Percentiles rank a stretch among this genome's conserved stretches.
phyloP scores from a whole-genome alignment of 2,888 invertebrate genomes.

The Pachymerium ferrugineum region DNA sequence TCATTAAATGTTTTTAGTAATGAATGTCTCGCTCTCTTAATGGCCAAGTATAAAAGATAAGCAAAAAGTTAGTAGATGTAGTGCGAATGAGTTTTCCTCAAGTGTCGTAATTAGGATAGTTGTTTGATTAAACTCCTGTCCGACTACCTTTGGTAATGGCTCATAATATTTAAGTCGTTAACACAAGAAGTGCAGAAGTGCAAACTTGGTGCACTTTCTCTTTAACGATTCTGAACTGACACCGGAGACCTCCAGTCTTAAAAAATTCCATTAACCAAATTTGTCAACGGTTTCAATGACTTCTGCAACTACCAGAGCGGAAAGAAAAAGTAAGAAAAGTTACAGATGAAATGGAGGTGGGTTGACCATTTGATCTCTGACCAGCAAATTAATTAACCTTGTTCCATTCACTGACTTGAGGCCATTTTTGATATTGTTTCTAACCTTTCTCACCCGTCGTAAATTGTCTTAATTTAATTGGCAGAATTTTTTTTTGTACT shows the following conservation, averaged over 20 bases:
- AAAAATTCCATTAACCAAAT: constrained; percentile 23
- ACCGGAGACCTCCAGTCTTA: constrained; percentile 17
- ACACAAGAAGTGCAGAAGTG: neutral
- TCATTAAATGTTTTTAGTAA: too few species aligned
- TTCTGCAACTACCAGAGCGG: neutral
- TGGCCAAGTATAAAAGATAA: too few species aligned
- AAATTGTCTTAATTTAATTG: constrained; percentile 6
- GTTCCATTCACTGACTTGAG: neutral
- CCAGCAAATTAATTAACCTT: neutral
- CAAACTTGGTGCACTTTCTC: constrained; percentile 15
- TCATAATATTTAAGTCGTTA: constrained; percentile 24
- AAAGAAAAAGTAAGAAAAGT: constrained; percentile 1
- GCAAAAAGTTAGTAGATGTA: constrained; percentile 11
- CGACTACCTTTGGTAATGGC: constrained; percentile 6
- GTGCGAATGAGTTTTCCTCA: too few species aligned
- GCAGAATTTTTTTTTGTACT: too few species aligned
- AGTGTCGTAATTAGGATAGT: neutral
- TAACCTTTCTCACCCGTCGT: neutral
- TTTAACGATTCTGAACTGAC: neutral
- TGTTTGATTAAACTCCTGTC: constrained; percentile 24
- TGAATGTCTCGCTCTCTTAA: too few species aligned
- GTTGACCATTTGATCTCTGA: neutral
- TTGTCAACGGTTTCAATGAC: constrained; percentile 13
- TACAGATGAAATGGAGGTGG: neutral
- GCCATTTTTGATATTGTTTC: neutral